phyloP scores from a whole-genome alignment of 2,888 invertebrate genomes.

The Apantesis nais region DNA sequence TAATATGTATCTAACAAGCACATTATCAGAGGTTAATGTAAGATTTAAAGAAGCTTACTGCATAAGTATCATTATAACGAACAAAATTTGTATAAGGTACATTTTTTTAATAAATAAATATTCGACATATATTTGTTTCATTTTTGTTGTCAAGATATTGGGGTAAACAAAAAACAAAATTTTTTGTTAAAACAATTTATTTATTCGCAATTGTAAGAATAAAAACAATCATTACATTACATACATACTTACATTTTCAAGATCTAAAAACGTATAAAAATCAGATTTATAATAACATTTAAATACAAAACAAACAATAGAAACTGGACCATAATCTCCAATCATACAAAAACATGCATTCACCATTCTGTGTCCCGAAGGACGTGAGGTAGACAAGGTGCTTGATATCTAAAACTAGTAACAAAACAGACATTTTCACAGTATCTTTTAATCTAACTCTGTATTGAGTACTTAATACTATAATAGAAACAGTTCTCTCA shows the following conservation, averaged over 20 bases:
- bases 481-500: not conserved
- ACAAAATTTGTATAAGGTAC: conserved; percentile 70
- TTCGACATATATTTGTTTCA: conserved; percentile 53
- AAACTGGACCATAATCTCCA: not conserved
- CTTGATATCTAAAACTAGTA: not conserved
- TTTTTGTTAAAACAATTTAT: conserved; percentile 20
- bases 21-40: conserved; percentile 63
- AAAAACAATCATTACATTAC: conserved; percentile 7
- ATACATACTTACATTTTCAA: conserved; percentile 1
- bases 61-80: conserved; percentile 69
- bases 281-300: not conserved
- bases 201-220: conserved; percentile 13
- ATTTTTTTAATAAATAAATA: conserved; percentile 77
- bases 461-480: not conserved
- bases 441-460: not conserved
- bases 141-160: conserved; percentile 39
- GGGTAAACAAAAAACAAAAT: conserved; percentile 11
- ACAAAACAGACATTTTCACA: not conserved
- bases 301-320: not conserved
- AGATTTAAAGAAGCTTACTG: conserved; percentile 78
- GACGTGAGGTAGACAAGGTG: conserved; percentile 2
- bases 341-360: not conserved
- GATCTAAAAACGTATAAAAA: conserved; percentile 2
- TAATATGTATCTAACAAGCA: conserved; percentile 68
- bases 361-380: not conserved